These are phyloP conservation scores for Odontothrips loti DNA, from an alignment of 2,888 invertebrate genomes.

Conservation along the genomic window DNA sequence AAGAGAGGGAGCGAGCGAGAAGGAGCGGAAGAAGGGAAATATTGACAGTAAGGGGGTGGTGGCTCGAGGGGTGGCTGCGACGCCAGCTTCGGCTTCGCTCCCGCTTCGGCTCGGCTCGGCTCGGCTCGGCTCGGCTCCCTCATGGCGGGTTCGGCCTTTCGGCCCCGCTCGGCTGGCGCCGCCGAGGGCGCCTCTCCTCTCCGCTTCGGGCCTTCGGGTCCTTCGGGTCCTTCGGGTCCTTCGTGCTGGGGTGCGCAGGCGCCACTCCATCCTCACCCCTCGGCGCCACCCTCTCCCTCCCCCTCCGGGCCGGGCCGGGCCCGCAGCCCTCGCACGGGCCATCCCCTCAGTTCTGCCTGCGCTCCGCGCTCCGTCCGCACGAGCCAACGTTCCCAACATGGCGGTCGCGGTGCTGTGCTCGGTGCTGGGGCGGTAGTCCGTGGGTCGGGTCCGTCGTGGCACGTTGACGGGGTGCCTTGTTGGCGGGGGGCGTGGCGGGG, in stretches of 20 bases:
- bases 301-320: not conserved
- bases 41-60: slow-evolving; percentile 20
- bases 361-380: not conserved
- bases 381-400: not conserved
- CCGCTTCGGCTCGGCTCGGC: not conserved
- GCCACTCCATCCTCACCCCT: not conserved
- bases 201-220: not conserved
- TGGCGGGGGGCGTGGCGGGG: not conserved
- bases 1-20: not conserved
- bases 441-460: slow-evolving; percentile 1
- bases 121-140: not conserved
- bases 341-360: slow-evolving; percentile 2
- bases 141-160: too few relatives aligned
- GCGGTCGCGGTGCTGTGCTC: not conserved
- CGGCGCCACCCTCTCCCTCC: not conserved
- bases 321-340: not conserved
- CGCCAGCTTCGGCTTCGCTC: not conserved
- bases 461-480: not conserved
- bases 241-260: slow-evolving; percentile 5
- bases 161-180: not conserved
- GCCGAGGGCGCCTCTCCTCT: not conserved
- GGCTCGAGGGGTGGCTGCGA: slow-evolving; percentile 8
- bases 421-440: not conserved
- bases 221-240: not conserved
- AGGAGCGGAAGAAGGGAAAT: slow-evolving; percentile 25